Base-by-base conservation (phyloP, 2,888 invertebrate species). In the Cheilosia impressa region DNA sequence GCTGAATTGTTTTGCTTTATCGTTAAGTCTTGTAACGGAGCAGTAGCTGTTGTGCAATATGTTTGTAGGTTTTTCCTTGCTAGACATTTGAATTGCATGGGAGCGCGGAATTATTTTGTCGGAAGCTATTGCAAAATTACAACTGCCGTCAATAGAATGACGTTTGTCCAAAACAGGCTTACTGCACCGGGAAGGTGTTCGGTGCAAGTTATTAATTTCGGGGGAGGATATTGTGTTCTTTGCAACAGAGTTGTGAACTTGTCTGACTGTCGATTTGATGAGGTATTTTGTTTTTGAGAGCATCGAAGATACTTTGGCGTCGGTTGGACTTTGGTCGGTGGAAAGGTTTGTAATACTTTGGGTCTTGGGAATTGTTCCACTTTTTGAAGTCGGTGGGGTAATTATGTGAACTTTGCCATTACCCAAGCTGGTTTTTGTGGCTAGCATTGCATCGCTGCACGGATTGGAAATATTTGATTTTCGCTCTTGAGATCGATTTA, bases 401-500 rank as follows among this genome's bases (percentile, higher is more conserved):
- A 47, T 69, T 63, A 65, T 65, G 50, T 69, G 71, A n/a, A 55
- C 55, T 62, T 58, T 68, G 38, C 73, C 77, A 50, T 71, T 63
- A 55, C 38, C 52, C 17, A 66, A 62, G 22, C 22, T 17, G 4
- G 72, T 55, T 69, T 88, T 87, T 47, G 71, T 57, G 7, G 71
- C 94, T 93, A n/a, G 95, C 93, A 94, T 75, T 9, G 31, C 27
- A 19, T 63, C 75, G 15, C 55, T 78, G 2, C 10, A 34, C 3
- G 22, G 55, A 38, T 50, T 47, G 4, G 62, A 19, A 17, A 73
- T n/a, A 50, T 38, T 27, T 0, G 73, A 47, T 45, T 79, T 79
- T 43, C 79, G 45, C 24, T 79, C 79, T 47, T 79, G 75, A 17
- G 75, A 69, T 75, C 58, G 65, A 17, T 58, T 55, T 47, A 60